Conservation (phyloP, 2,113 vertebrate genomes). For the Chlorodrepanis virens region DNA sequence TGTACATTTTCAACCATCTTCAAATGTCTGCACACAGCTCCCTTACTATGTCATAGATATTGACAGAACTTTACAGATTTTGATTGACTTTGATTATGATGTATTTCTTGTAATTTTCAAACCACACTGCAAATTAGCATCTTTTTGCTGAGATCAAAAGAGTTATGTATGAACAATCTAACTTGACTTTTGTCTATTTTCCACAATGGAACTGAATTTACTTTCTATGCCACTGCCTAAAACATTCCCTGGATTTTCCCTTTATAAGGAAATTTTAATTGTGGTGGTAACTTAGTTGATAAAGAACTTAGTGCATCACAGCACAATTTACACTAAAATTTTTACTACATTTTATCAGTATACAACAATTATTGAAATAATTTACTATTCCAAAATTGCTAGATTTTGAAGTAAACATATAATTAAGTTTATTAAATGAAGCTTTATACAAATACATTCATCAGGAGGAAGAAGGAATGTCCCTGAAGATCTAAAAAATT, state of each 20-base stretch:
- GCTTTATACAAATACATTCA: not conserved
- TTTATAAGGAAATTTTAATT: not conserved
- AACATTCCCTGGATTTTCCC: not conserved
- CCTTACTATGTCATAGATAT: not conserved
- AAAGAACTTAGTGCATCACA: not conserved
- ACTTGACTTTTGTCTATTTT: not conserved
- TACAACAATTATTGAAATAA: not conserved
- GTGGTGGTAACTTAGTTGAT: not conserved
- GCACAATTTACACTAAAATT: not conserved
- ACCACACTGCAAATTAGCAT: not conserved
- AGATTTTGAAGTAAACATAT: not conserved
- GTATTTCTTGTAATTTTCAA: not conserved
- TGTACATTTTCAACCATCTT: not conserved
- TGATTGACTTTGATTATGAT: not conserved
- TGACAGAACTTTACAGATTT: not conserved
- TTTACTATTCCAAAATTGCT: not conserved
- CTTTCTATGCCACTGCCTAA: not conserved
- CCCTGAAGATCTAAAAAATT: not conserved
- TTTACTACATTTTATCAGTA: not conserved
- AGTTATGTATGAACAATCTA: not conserved
- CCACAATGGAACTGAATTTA: not conserved
- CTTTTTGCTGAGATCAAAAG: not conserved
- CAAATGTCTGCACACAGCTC: not conserved
- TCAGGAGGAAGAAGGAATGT: not conserved
- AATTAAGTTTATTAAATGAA: not conserved